Evolutionary conservation across 2,113 vertebrate genomes (phyloP).

Genomic region (Heterocephalus glaber): DNA sequence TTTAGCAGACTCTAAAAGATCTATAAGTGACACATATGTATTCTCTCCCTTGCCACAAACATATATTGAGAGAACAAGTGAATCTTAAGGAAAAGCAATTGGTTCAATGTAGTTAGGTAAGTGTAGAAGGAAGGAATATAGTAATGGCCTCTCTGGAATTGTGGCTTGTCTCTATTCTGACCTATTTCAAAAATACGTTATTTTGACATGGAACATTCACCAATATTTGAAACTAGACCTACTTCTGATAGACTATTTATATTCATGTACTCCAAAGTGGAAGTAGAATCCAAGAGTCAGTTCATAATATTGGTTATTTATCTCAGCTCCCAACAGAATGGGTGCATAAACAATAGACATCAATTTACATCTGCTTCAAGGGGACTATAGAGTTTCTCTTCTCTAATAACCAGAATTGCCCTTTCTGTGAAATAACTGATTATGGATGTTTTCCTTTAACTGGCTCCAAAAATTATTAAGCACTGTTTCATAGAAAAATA

Average conservation of each 20-base stretch:
- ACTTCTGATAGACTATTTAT: neutral
- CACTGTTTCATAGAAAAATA: conserved; percentile 60
- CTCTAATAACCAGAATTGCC: conserved; percentile 58
- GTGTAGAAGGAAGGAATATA: neutral
- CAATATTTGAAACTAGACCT: conserved; percentile 3
- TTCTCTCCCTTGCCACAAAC: neutral
- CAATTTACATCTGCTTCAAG: neutral
- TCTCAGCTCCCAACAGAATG: neutral
- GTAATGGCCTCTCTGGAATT: neutral
- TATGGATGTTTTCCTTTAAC: conserved; percentile 36
- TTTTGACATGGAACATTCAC: neutral
- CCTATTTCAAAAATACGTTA: neutral
- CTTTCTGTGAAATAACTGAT: conserved; percentile 18
- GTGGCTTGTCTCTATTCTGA: neutral
- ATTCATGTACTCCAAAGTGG: neutral
- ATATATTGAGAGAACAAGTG: neutral
- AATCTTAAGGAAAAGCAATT: neutral
- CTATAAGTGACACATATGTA: neutral
- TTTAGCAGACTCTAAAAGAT: conserved; percentile 29
- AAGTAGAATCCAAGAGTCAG: neutral
- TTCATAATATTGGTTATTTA: conserved; percentile 37
- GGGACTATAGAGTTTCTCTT: neutral
- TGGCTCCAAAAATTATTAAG: conserved; percentile 61
- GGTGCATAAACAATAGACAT: neutral
- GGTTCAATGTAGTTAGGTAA: neutral